Percentiles rank a stretch among this genome's conserved stretches.
Evolutionary conservation across 1,140 invertebrate species (phyloP).

Genomic region (Ceratosolen fusciceps): DNA sequence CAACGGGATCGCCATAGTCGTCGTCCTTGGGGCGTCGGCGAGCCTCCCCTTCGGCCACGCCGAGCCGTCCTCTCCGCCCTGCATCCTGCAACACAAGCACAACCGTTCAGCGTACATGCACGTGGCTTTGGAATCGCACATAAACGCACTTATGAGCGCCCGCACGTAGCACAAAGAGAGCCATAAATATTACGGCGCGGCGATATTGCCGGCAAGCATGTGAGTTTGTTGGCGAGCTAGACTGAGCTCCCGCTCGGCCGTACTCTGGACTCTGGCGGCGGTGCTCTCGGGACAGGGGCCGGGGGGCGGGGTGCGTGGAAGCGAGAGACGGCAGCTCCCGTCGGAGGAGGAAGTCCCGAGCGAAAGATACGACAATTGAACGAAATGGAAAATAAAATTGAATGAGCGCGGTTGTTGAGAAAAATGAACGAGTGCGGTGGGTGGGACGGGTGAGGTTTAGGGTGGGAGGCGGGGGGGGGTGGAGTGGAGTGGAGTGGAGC

Average conservation of each 20-base stretch:
- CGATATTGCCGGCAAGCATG: constrained; percentile 11
- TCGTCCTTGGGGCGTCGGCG: background rate
- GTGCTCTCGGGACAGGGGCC: background rate
- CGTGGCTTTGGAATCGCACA: constrained; percentile 31
- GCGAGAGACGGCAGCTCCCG: too few relatives aligned
- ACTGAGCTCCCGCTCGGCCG: too few relatives aligned
- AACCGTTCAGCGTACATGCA: constrained; percentile 20
- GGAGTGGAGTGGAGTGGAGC: background rate
- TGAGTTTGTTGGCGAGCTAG: background rate
- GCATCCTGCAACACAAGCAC: constrained; percentile 66
- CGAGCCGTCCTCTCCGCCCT: constrained; percentile 52
- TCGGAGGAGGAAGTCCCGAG: background rate
- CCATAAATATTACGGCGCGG: constrained; percentile 34
- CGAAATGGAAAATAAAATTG: constrained; percentile 46
- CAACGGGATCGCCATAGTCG: constrained; percentile 58
- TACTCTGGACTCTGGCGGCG: too few relatives aligned
- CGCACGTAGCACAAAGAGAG: constrained; percentile 13
- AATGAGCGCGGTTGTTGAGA: constrained; percentile 11
- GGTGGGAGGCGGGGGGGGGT: background rate
- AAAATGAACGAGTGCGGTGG: background rate
- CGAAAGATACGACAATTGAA: background rate
- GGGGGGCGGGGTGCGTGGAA: background rate
- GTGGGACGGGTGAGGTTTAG: background rate
- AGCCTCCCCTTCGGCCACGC: constrained; percentile 61
- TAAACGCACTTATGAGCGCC: constrained; percentile 27